Evolutionary conservation across 64 coral and sea anemone genomes (phyloP), one percentile per base, ranked within the genome.

Genomic region (Montipora foliosa): DNA sequence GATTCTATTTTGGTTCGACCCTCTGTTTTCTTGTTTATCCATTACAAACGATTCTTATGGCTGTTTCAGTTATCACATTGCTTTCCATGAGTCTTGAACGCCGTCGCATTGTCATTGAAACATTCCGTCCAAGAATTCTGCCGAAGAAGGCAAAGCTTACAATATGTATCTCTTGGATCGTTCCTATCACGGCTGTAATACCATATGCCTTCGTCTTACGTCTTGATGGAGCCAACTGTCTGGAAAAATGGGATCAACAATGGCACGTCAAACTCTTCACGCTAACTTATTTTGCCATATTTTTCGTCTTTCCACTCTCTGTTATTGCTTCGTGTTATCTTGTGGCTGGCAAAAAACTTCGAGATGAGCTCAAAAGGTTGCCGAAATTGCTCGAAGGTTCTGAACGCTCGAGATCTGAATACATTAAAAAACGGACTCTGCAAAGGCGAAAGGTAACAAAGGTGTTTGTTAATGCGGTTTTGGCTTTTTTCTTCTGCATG

Each of bases 71-170:
- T 7, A 96, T 99, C 64, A 99, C 98, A 12, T 49, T 99, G 44
- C 67, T 96, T 6, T 89, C 89, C 67, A 99, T 99, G 98, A 96
- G 95, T 50, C 57, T 99, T n/a, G 98, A 99, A 25, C 89, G 98
- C 9, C 88, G 89, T 6, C 86, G 95, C 5, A 83, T 94, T 37
- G 92, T 99, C 15, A 87, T 96, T 61, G 37, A 79, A 16, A 89
- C 95, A 2, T 22, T 86, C 9, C 84, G 92, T 24, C 92, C 95
- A 22, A 93, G 74, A 22, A 24, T 96, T 71, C 81, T 79, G 29
- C 89, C 49, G 13, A 81, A 76, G 49, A 90, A 50, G 25, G 79
- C 91, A 20, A 85, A 91, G 48, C 76, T 94, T 14, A 76, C 83
- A 5, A 95, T 99, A 8, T 70, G 47, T 0, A 79, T 96, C 1